phyloP scores from a whole-genome alignment of 2,888 invertebrate species.

The Urechis unicinctus region DNA sequence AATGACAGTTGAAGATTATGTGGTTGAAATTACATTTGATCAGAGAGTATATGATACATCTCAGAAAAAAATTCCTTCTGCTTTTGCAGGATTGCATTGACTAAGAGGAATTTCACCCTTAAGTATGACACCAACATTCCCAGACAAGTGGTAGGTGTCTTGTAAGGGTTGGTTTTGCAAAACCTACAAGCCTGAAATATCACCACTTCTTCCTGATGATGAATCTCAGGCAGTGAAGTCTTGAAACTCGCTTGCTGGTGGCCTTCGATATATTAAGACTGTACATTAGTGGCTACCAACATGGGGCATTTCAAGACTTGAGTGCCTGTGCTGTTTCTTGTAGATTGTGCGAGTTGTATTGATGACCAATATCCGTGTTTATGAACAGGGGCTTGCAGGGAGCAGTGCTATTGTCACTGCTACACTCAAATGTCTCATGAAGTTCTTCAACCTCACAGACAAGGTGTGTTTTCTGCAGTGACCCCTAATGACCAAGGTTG shows the following conservation, averaged over 20 bases:
- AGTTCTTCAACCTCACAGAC: slow-evolving; percentile 18
- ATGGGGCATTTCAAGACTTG: no score
- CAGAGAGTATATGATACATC: no score
- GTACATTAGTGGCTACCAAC: no score
- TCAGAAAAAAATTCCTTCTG: background rate
- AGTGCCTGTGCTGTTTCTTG: no score
- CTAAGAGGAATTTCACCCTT: slow-evolving; percentile 19
- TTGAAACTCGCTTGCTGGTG: no score
- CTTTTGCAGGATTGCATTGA: slow-evolving; percentile 17
- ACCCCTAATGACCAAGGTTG: no score
- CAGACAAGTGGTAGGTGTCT: slow-evolving; percentile 21
- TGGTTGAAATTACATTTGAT: no score
- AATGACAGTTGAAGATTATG: no score
- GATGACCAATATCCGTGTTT: no score
- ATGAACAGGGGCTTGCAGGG: slow-evolving; percentile 21
- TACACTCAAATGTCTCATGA: slow-evolving; percentile 20
- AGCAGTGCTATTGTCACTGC: slow-evolving; percentile 24
- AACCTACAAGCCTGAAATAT: background rate
- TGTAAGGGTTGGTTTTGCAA: background rate
- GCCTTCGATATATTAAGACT: no score
- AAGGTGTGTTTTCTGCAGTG: slow-evolving; percentile 6
- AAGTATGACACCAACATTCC: slow-evolving; percentile 24
- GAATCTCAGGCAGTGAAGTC: no score
- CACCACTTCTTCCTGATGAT: background rate
- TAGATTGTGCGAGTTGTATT: no score